Evolutionary conservation across 1,140 invertebrate genomes (phyloP).

Genomic region (Megathymus violae): DNA sequence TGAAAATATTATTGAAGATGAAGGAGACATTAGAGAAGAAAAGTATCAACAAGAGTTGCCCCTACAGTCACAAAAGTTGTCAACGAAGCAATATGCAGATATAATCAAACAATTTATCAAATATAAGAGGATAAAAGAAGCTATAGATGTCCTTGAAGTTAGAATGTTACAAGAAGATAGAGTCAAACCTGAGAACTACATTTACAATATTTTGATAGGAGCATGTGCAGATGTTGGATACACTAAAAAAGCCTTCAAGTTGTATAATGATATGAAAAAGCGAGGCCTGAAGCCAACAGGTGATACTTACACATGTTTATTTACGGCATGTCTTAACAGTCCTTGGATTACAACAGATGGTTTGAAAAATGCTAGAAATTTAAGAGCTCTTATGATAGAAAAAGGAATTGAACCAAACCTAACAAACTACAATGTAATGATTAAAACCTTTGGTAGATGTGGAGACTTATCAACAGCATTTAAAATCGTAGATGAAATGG

Average conservation of each 20-base stretch:
- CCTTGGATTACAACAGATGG: conserved; percentile 87
- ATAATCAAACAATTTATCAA: conserved; percentile 88
- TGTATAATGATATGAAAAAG: conserved; percentile 93
- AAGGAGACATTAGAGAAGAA: conserved; percentile 84
- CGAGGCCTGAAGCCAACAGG: conserved; percentile 86
- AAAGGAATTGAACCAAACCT: conserved; percentile 89
- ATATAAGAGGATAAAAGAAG: conserved; percentile 87
- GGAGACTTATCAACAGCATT: conserved; percentile 91
- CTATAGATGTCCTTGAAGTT: conserved; percentile 89
- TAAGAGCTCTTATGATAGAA: conserved; percentile 88
- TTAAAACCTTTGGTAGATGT: conserved; percentile 95
- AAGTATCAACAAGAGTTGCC: conserved; percentile 78
- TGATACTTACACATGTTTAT: conserved; percentile 91
- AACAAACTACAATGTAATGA: conserved; percentile 93
- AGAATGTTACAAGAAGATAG: conserved; percentile 90
- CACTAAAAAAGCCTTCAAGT: conserved; percentile 91
- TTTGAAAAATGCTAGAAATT: conserved; percentile 85
- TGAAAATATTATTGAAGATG: conserved; percentile 64
- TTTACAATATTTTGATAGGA: conserved; percentile 92
- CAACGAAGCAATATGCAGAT: conserved; percentile 86
- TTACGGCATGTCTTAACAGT: conserved; percentile 94
- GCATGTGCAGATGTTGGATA: conserved; percentile 92
- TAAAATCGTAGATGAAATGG: conserved; percentile 93
- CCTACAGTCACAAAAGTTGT: conserved; percentile 75
- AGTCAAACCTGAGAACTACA: conserved; percentile 90